phyloP scores from a whole-genome alignment of 2,888 invertebrate genomes.

The Epirrhoe tristata region DNA sequence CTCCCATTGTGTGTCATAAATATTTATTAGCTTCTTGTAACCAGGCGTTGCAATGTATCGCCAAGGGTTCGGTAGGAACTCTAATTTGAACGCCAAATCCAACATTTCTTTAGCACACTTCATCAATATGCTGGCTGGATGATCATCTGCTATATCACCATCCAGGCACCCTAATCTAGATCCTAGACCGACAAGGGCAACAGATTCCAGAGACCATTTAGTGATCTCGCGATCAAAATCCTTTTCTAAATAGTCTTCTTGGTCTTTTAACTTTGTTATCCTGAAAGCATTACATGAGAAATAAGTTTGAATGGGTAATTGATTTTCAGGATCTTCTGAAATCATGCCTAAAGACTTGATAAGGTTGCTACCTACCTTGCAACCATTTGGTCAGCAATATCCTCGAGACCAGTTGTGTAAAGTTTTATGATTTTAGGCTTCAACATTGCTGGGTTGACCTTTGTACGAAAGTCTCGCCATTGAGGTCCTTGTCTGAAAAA shows the following conservation, averaged over 20 bases:
- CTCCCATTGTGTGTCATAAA: conserved; percentile 73
- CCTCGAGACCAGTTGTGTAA: conserved; percentile 78
- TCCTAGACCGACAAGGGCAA: conserved; percentile 70
- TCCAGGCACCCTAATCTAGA: conserved; percentile 67
- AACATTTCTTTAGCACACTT: conserved; percentile 63
- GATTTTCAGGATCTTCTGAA: background rate
- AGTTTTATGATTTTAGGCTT: conserved; percentile 85
- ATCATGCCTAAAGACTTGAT: background rate
- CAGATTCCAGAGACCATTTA: conserved; percentile 87
- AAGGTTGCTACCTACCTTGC: conserved; percentile 53
- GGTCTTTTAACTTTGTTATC: conserved; percentile 59
- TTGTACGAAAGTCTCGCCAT: conserved; percentile 88
- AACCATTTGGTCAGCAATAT: conserved; percentile 76
- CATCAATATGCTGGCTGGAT: conserved; percentile 65
- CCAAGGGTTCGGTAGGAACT: conserved; percentile 67
- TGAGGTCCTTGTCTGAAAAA: conserved; percentile 84
- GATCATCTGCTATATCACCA: conserved; percentile 60
- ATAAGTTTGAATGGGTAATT: background rate
- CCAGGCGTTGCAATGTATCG: conserved; percentile 61
- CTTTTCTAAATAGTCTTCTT: conserved; percentile 58
- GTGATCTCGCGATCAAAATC: conserved; percentile 83
- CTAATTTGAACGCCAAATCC: conserved; percentile 60
- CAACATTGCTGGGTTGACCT: conserved; percentile 88
- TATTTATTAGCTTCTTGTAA: conserved; percentile 66
- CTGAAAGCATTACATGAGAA: conserved; percentile 52